These are phyloP conservation scores for Cyanoderma ruficeps DNA, from an alignment of 2,113 vertebrate genomes.

Conservation along the genomic window DNA sequence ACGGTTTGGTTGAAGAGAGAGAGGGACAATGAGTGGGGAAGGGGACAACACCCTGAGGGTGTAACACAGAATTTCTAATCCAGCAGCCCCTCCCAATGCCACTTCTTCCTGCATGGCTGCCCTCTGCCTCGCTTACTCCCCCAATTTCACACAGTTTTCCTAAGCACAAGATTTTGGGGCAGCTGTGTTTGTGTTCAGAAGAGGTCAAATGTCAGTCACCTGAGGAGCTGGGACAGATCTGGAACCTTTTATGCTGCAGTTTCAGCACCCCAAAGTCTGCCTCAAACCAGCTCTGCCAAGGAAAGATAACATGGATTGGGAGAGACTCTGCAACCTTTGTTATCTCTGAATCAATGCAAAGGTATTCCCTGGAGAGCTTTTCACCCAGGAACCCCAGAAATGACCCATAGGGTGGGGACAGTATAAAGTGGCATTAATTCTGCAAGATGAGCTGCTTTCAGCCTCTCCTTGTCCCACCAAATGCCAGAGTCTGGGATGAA, in stretches of 20 bases:
- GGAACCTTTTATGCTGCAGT: fast-evolving
- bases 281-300: background rate
- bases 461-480: background rate
- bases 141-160: background rate
- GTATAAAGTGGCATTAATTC: background rate
- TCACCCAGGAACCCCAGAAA: background rate
- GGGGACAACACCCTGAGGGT: background rate
- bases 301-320: background rate
- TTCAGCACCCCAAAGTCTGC: background rate
- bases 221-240: background rate
- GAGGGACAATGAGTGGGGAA: background rate
- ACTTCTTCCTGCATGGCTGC: background rate
- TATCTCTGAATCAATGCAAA: background rate
- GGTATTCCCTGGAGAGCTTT: fast-evolving
- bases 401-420: too few species aligned
- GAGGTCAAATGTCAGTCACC: background rate
- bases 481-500: background rate
- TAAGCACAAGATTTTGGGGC: background rate
- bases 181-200: background rate
- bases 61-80: background rate
- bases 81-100: background rate
- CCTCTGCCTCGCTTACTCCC: background rate
- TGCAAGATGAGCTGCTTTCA: background rate
- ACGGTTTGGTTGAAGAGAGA: background rate
- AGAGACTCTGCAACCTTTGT: background rate